Conservation (phyloP, 1,140 invertebrate species). For the Halictus rubicundus region DNA sequence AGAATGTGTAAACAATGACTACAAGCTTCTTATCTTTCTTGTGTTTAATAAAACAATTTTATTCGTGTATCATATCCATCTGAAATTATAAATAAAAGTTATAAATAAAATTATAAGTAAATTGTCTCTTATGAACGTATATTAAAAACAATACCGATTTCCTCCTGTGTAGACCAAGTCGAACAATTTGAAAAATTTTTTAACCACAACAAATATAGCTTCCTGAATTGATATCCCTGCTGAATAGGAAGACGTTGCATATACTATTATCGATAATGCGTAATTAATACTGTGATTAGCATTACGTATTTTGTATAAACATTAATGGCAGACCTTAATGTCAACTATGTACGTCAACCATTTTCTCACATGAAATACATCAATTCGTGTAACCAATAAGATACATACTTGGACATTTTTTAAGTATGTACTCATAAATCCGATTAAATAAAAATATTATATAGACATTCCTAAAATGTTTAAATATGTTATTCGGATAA, state of each 20-base stretch:
- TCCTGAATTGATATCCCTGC: not conserved
- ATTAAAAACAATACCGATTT: no score
- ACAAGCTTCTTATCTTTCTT: no score
- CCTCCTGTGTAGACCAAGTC: no score
- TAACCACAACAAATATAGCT: not conserved
- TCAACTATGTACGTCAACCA: not conserved
- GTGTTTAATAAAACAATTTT: not conserved
- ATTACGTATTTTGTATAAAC: not conserved
- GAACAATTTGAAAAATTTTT: not conserved
- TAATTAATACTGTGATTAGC: not conserved
- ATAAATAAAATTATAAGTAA: constrained; percentile 5
- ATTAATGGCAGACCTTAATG: not conserved
- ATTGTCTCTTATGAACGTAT: no score
- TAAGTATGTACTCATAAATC: no score
- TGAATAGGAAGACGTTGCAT: not conserved
- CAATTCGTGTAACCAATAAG: not conserved
- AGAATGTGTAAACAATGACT: not conserved
- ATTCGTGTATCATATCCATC: not conserved
- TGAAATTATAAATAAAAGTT: not conserved
- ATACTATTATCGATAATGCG: not conserved
- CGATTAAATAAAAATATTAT: not conserved
- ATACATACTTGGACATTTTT: not conserved
- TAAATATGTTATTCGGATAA: not conserved
- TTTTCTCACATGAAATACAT: not conserved
- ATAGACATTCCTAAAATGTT: not conserved